Conservation (phyloP, 2,797 vertebrate species). For the Eremophila alpestris region DNA sequence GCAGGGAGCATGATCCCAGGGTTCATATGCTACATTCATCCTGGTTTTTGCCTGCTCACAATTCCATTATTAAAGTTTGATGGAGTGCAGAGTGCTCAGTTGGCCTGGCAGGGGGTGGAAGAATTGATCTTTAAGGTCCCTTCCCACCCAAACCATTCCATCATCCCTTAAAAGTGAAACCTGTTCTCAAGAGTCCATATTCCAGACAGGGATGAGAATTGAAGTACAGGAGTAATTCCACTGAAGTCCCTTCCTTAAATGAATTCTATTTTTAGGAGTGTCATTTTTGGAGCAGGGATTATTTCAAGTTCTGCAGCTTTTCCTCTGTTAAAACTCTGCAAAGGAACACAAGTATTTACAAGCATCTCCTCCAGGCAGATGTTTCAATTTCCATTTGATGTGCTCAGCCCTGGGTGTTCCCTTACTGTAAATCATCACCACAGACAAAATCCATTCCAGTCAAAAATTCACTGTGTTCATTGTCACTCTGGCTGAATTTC, state of each 20-base stretch:
- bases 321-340: neutral
- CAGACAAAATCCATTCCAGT: neutral
- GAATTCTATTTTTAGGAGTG: neutral
- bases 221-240: neutral
- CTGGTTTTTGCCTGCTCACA: neutral
- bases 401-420: neutral
- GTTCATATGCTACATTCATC: rapidly evolving
- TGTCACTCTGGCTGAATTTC: neutral
- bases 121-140: neutral
- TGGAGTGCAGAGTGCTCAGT: neutral
- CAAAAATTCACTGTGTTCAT: neutral
- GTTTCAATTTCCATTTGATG: neutral
- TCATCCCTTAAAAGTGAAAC: neutral
- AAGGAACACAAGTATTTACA: neutral
- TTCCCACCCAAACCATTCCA: neutral
- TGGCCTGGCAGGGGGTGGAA: rapidly evolving
- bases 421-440: neutral
- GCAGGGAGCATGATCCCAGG: rapidly evolving
- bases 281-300: neutral
- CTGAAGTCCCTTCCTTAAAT: neutral
- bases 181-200: neutral
- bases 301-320: neutral
- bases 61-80: neutral
- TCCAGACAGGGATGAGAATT: neutral
- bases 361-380: neutral